Conservation (phyloP, 2,888 invertebrate genomes). For the Nycteola revayana region DNA sequence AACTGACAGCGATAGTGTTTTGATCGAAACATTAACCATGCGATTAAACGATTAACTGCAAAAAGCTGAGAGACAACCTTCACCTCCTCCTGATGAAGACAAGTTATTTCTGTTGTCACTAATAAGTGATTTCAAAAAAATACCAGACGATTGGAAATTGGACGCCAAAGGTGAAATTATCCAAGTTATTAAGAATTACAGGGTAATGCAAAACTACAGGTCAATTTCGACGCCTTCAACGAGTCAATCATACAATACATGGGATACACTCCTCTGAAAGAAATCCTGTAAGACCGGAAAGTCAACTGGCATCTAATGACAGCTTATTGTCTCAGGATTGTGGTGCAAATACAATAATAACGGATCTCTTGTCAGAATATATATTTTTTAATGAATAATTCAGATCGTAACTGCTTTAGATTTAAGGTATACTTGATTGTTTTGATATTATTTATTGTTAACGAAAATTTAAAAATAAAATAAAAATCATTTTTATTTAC, state of each 20-base stretch:
- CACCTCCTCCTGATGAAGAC: constrained; percentile 11
- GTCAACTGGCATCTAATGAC: constrained; percentile 5
- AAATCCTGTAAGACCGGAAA: constrained; percentile 13
- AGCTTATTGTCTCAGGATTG: constrained; percentile 11
- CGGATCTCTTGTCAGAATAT: constrained; percentile 6
- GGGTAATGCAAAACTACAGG: constrained; percentile 5
- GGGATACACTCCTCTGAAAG: constrained; percentile 11
- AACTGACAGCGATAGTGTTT: constrained; percentile 6
- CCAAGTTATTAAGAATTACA: constrained; percentile 11
- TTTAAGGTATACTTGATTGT: constrained; percentile 10
- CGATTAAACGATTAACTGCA: constrained; percentile 6
- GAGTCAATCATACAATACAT: constrained; percentile 7
- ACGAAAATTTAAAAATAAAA: constrained; percentile 10
- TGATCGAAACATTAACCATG: constrained; percentile 10
- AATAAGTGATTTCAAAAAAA: constrained; percentile 14
- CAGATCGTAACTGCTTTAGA: neutral
- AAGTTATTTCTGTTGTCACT: constrained; percentile 13
- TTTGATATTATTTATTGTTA: constrained; percentile 8
- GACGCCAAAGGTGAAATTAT: constrained; percentile 15
- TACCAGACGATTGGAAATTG: constrained; percentile 10
- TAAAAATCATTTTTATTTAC: too few relatives aligned
- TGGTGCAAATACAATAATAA: constrained; percentile 12
- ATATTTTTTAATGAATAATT: constrained; percentile 2
- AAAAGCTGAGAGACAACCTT: constrained; percentile 7
- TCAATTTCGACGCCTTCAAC: constrained; percentile 6